Evolutionary conservation across 2,113 vertebrate species (phyloP).

Genomic region (Entelurus aequoreus): DNA sequence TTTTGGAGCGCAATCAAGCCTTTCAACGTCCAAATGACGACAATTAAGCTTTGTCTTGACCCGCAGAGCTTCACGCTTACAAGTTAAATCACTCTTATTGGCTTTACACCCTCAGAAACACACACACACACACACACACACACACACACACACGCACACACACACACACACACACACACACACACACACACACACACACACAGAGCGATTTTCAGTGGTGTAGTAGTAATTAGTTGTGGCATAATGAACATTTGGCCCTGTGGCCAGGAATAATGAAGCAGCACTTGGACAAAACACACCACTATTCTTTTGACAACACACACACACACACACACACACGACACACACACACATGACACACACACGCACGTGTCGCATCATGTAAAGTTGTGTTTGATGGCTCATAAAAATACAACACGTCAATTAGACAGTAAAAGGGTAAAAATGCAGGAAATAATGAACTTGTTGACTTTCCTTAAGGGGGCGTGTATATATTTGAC

Average conservation of each 20-base stretch:
- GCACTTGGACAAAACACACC: constrained; percentile 31
- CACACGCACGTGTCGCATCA: neutral
- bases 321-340: too few relatives aligned
- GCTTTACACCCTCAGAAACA: neutral
- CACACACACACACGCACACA: constrained; percentile 3
- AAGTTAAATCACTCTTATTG: constrained; percentile 13
- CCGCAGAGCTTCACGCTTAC: constrained; percentile 12
- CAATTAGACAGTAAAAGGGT: too few relatives aligned
- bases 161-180: constrained; percentile 8
- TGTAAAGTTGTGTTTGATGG: neutral
- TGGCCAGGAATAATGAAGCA: constrained; percentile 65
- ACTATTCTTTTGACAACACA: too few relatives aligned
- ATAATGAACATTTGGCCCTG: constrained; percentile 63
- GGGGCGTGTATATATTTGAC: too few relatives aligned
- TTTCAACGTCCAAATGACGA: constrained; percentile 11
- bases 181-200: constrained; percentile 16
- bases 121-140: constrained; percentile 1
- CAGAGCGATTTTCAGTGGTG: constrained; percentile 36
- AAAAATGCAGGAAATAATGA: too few relatives aligned
- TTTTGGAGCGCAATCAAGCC: neutral
- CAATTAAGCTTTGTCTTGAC: constrained; percentile 18
- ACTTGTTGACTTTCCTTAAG: too few relatives aligned
- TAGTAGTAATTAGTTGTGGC: constrained; percentile 67
- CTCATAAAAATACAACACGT: too few relatives aligned
- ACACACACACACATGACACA: neutral